Evolutionary conservation across 2,797 vertebrate species (phyloP).

Genomic region (Smutsia gigantea): DNA sequence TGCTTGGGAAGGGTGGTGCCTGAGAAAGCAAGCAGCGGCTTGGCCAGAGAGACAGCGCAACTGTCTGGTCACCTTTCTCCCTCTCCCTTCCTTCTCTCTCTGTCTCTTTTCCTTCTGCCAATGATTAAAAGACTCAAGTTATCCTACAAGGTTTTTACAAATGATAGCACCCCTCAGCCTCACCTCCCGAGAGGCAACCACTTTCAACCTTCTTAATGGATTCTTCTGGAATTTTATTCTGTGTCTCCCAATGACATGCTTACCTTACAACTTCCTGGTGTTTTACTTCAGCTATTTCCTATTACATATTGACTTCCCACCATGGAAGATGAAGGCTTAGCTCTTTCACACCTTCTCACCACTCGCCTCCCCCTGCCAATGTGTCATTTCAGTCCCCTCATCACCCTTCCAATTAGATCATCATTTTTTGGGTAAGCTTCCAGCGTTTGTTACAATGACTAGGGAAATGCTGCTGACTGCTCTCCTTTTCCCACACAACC

Average conservation of each 20-base stretch:
- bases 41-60: accelerated
- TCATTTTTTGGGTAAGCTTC: background rate
- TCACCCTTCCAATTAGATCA: background rate
- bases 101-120: background rate
- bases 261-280: background rate
- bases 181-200: background rate
- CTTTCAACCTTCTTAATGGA: background rate
- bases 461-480: background rate
- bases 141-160: background rate
- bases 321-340: background rate
- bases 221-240: background rate
- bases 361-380: background rate
- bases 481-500: background rate
- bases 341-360: background rate
- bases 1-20: background rate
- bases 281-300: background rate
- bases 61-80: background rate
- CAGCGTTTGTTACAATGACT: background rate
- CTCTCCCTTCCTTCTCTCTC: background rate
- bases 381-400: background rate
- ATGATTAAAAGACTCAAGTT: background rate
- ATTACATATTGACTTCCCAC: background rate
- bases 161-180: background rate
- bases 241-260: background rate
- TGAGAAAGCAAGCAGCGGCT: background rate